Base-by-base conservation (phyloP, 2,888 invertebrate species). In the Leistus spinibarbis region DNA sequence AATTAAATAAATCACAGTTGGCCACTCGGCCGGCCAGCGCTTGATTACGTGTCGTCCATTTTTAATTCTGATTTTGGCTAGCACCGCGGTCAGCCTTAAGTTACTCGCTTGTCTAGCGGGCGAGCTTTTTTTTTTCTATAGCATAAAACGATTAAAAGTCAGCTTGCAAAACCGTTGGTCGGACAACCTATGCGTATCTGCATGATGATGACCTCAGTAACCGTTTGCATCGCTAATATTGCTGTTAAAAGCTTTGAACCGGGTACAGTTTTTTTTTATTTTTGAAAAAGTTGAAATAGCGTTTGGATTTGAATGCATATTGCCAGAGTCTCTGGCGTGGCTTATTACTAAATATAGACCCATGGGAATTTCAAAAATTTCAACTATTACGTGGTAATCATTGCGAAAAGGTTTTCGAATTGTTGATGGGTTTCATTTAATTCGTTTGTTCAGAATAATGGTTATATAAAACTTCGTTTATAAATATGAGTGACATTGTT, bases 1-100 rank as follows among this genome's bases (percentile, higher is more conserved):
- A 75, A 75, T 75, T 68, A 69, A 75, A 75, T 75, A 75, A 75
- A 75, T 75, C 75, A 75, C 75, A 27, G 69, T 20, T 16, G 40
- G 64, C 53, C 63, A n/a, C 68, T 75, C 74, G 53, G 53, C 5
- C 13, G n/a, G 17, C 56, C 16, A 7, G 19, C 63, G 68, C 63
- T 75, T 75, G 75, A 75, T 75, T 75, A 75, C 75, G 75, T 62
- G 63, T 56, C 69, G 66, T 23, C 69, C 69, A 69, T 75, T 75
- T 74, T 75, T 75, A 69, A 75, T 75, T 75, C 75, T 53, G 68
- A 68, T 54, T 69, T 23, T 23, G 19, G 20, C 22, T 17, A n/a
- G n/a, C n/a, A n/a, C n/a, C n/a, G 24, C 5, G 20, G 63, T 23
- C 20, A 23, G 7, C 16, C 16, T n/a, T 16, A 22, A 23, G 9